Evolutionary conservation across 2,888 invertebrate species (phyloP).

Genomic region (Leptopterna dolabrata): DNA sequence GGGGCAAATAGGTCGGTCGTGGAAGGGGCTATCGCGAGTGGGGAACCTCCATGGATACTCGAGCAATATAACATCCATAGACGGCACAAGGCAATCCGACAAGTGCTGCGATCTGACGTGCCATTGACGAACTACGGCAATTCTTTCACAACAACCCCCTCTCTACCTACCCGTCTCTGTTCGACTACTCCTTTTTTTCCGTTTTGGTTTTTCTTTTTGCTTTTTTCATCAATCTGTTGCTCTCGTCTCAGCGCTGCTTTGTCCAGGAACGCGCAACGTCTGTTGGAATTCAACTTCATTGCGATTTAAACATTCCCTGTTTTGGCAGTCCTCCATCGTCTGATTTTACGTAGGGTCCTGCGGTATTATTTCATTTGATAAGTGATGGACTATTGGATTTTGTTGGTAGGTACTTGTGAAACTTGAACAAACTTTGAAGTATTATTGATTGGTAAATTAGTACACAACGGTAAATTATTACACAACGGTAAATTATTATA

Average conservation of each 20-base stretch:
- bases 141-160: slow-evolving; percentile 7
- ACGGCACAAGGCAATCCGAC: neutral
- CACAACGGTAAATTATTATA: too few species aligned
- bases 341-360: too few species aligned
- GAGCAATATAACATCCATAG: neutral
- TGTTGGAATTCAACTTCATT: neutral
- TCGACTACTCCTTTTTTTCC: neutral
- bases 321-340: too few species aligned
- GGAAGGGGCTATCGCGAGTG: neutral
- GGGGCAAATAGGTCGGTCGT: neutral
- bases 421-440: too few species aligned
- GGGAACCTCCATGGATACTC: neutral
- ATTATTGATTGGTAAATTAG: too few species aligned
- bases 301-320: too few species aligned
- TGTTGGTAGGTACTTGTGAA: too few species aligned
- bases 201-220: neutral
- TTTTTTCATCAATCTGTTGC: neutral
- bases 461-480: too few species aligned
- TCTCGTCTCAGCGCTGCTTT: neutral
- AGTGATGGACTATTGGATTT: too few species aligned
- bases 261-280: neutral
- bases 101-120: slow-evolving; percentile 9
- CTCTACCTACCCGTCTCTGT: neutral
- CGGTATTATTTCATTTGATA: too few species aligned
- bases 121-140: neutral